Evolutionary conservation across 2,113 vertebrate species (phyloP), one percentile per base, ranked within the genome.

Genomic region (Hydrolagus affinis): DNA sequence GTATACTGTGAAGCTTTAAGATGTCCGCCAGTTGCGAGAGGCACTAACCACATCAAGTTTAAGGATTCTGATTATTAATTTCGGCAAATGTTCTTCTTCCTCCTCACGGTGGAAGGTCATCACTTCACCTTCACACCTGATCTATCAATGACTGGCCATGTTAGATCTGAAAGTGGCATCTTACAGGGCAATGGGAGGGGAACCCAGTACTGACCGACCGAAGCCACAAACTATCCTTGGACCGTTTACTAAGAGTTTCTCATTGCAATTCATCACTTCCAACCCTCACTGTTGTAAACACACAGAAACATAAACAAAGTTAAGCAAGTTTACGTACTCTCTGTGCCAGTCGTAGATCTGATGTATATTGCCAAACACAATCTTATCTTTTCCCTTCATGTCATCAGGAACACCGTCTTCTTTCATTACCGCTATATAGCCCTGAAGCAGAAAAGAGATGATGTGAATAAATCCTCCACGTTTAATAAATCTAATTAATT

Each of bases 351-450:
- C 98, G 15, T 96, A 99, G 88, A 99, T 99, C 90, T 99, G 97
- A 88, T 98, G 96, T 89, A 99, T 97, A 91, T 99, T 99, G 89
- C 98, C 97, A 88, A 99, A 99, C 60, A 99, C 96, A 44, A 98
- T 97, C 91, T 98, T 99, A 92, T 99, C 98, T 90, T 98, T 99
- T 85, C 97, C 98, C 90, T 99, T 99, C 98, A 99, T 99, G 87
- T 99, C 98, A 72, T 99, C 97, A 0, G 97, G 98, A 86, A 99
- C 95, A 0, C 97, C 97, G 64, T 99, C 97, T 89, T 99, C 98
- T 87, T 95, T 98, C 96, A 99, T 99, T 85, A 96, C 94, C 87
- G 94, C 94, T 95, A 99, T 98, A 89, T 99, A 99, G 88, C 97
- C 97, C 98, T 99, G 73, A 14, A 90, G 88, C 3, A 86, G 64